phyloP scores from a whole-genome alignment of 1,140 invertebrate genomes.

The Aporrectodea caliginosa region DNA sequence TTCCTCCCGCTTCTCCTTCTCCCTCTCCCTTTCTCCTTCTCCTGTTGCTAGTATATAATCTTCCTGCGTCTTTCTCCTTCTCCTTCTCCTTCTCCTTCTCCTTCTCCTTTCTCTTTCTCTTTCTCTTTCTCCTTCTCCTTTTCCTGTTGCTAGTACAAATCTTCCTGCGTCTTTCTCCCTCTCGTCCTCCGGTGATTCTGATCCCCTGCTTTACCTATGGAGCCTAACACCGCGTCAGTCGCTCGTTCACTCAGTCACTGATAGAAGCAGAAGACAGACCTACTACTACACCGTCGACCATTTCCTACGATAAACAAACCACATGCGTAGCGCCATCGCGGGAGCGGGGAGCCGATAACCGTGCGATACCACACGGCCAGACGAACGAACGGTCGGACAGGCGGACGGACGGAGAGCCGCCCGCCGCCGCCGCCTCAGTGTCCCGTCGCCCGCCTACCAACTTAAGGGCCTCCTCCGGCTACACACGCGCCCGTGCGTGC shows the following conservation, averaged over 20 bases:
- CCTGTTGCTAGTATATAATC: not conserved
- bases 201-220: not conserved
- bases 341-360: too few species aligned
- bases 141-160: too few species aligned
- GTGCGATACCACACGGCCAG: too few species aligned
- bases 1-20: not conserved
- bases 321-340: too few species aligned
- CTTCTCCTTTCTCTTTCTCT: not conserved
- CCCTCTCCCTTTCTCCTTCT: not conserved
- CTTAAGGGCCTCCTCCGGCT: too few species aligned
- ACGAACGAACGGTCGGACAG: too few species aligned
- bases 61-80: not conserved
- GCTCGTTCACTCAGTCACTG: not conserved
- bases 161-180: not conserved
- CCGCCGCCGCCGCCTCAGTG: too few species aligned
- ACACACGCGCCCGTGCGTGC: too few species aligned
- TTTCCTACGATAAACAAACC: not conserved
- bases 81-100: not conserved
- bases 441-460: too few species aligned
- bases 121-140: not conserved
- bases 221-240: not conserved
- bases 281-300: not conserved
- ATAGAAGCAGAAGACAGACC: not conserved
- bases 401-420: too few species aligned
- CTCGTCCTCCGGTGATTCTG: not conserved